A percentile compares a stretch with the other conserved stretches of the same genome.
phyloP scores from a whole-genome alignment of 1,140 invertebrate genomes.

The Sitophilus oryzae region DNA sequence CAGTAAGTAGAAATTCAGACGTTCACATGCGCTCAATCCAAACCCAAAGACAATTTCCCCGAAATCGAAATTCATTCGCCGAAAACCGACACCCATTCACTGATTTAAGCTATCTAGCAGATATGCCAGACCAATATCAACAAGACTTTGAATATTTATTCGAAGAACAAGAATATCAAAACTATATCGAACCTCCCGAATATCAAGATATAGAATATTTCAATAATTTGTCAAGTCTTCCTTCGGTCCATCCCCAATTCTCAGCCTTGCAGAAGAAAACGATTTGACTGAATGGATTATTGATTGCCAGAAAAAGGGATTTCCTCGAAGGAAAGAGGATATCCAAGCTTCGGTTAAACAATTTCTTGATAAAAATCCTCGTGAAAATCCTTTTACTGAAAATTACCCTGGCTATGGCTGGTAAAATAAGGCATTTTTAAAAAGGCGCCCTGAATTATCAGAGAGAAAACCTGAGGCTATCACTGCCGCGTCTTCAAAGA shows the following conservation, averaged over 20 bases:
- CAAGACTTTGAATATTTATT: too few species aligned
- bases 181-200: too few species aligned
- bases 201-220: slow-evolving; percentile 13
- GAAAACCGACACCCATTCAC: too few species aligned
- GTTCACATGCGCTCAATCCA: too few species aligned
- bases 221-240: slow-evolving; percentile 15
- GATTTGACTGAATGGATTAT: slow-evolving; percentile 25
- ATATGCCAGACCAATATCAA: too few species aligned
- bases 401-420: slow-evolving; percentile 35
- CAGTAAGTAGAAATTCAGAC: too few species aligned
- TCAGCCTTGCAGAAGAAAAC: slow-evolving; percentile 21
- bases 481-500: slow-evolving; percentile 31
- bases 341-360: slow-evolving; percentile 22
- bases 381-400: slow-evolving; percentile 35
- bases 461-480: slow-evolving; percentile 25
- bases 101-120: too few species aligned
- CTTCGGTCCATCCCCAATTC: slow-evolving; percentile 19
- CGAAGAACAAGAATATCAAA: too few species aligned
- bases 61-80: too few species aligned
- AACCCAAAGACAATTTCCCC: too few species aligned
- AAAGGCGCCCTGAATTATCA: slow-evolving; percentile 31
- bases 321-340: too few species aligned
- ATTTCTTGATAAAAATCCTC: slow-evolving; percentile 26
- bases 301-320: slow-evolving; percentile 21
- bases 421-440: slow-evolving; percentile 38